Base-by-base conservation (phyloP, 1,140 invertebrate species). In the Philopotamus ludificatus region DNA sequence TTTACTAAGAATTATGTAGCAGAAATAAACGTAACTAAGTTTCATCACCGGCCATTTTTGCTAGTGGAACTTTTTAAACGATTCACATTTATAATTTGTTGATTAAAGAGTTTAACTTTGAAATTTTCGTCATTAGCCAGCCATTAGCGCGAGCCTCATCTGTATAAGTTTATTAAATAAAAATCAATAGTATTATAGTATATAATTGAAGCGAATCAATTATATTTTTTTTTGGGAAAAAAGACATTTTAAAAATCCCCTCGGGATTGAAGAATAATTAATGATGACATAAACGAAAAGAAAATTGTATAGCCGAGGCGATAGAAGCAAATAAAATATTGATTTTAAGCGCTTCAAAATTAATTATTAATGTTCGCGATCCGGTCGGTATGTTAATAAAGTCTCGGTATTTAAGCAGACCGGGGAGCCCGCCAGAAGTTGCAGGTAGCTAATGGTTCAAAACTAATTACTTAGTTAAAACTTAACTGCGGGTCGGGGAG, bases 391-490 rank as follows among this genome's bases (percentile, higher is more conserved):
- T 15, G n/a, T 47, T 47, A 47, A 47, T 47, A 47, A 15, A 47
- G 44, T 47, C 7, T 47, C 44, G 4, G 44, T 7, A 7, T 20
- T 47, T 47, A 15, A 16, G 44, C 4, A 7, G 15, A 3, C 12
- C 10, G 16, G n/a, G n/a, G n/a, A 21, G 15, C 15, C 8, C 4
- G 42, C 34, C 49, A 54, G 15, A 55, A 54, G 61, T 55, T 49
- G 51, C 41, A 42, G 34, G 53, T 42, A 60, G 53, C 28, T 65
- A 68, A 68, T 64, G 62, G 57, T 61, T 51, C 44, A 64, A 65
- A 67, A 64, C 62, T 68, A 68, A 68, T 68, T 68, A 68, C 55
- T 67, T 45, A 41, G 53, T 67, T 64, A 49, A 59, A 63, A 67
- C 51, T 67, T 67, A 61, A n/a, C n/a, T n/a, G n/a, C n/a, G n/a